Base-by-base conservation (phyloP, 1,140 invertebrate species). In the Aphaenogaster ashmeadi region DNA sequence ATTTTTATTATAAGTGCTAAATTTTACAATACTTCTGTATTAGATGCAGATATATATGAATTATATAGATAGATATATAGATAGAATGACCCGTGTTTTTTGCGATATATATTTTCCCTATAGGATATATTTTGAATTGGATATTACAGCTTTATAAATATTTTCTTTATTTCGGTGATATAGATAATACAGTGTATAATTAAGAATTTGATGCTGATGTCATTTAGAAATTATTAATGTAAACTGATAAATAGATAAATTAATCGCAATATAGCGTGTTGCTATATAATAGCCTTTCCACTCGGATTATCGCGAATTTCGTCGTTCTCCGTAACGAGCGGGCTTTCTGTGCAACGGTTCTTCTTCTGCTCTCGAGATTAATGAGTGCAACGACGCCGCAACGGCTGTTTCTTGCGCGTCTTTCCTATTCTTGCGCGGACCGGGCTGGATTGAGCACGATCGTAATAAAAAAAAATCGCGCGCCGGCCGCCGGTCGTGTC, bases 391-490 rank as follows among this genome's bases (percentile, higher is more conserved):
- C 72, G 41, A 77, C 74, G 84, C 50, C 33, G 3, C 74, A 79
- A 64, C 88, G 56, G n/a, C 50, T 80, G 52, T 80, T 86, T 86
- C 84, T 85, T 85, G 72, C 62, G 72, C 67, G 71, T 86, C 85
- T 88, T 79, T 86, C 36, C 72, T 85, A 56, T 83, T 75, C 44
- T 74, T 69, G n/a, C 11, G 50, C 50, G 33, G 44, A 58, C 52
- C 36, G 21, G 33, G 44, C 27, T 72, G 54, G 80, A 58, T 67
- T 50, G 78, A 38, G 44, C 56, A 44, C 69, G 86, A 91, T 86
- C 86, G 84, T 88, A 87, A 91, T 87, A 87, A 86, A 91, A 86
- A 88, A 33, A 79, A 44, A 90, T 90, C 84, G 81, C 74, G n/a
- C 52, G 18, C 36, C 47, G 62, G 15, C 13, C 67, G 50, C 64